Evolutionary conservation across 2,888 invertebrate species (phyloP), one percentile per base, ranked within the genome.

Genomic region (Philaethria dido): DNA sequence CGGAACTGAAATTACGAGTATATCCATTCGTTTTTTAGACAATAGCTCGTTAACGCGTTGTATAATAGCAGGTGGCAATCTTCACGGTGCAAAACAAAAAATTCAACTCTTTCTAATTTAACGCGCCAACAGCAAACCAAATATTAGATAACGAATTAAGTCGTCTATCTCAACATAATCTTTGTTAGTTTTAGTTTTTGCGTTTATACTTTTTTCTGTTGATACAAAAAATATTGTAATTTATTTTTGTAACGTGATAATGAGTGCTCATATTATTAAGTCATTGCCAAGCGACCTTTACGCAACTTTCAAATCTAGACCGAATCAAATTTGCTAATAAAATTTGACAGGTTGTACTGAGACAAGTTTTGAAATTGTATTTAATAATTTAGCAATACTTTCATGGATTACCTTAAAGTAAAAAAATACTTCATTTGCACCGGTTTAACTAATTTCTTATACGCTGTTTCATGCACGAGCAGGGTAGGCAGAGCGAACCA

Each of bases 1-100:
- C 87, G 90, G 90, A 89, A 89, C 83, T 81, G 67, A 68, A 74
- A 75, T 78, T 68, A n/a, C n/a, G n/a, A n/a, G n/a, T n/a, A 74
- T 77, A 76, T 80, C 79, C 80, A 78, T 76, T 79, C 74, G 71
- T 72, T 75, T 74, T 59, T 72, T 72, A 77, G 69, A 85, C 85
- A 85, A 84, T 85, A 68, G 79, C 72, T 82, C 78, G 80, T 84
- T 84, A 79, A 74, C 60, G 62, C 69, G 72, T 80, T 80, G 72
- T 74, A 76, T 75, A 78, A 78, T 69, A 47, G 62, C 72, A 74
- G 75, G 73, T 74, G 67, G 68, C 71, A 69, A 71, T 72, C 65
- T 71, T 65, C 60, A 55, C 59, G 52, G 59, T 66, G 68, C 52
- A 57, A 69, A 68, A 72, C 68, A 73, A 74, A 74, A 74, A 73